A percentile compares a stretch with the other conserved stretches of the same genome.
Conservation (phyloP, 2,888 invertebrate genomes). For the Amphipyra berbera region DNA sequence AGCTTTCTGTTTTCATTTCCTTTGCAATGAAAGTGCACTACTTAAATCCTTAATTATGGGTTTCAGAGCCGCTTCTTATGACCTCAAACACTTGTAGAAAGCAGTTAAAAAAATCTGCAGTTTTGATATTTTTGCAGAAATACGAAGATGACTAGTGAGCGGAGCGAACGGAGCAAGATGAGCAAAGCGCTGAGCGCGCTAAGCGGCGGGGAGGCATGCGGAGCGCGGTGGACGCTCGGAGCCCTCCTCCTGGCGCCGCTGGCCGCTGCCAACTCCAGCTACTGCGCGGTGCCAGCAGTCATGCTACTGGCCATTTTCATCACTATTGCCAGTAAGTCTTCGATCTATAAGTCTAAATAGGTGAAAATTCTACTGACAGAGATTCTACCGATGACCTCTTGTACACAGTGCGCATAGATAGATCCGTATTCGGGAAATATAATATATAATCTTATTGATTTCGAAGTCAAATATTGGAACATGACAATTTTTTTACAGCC, state of each 20-base stretch:
- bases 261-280: slow-evolving; percentile 90
- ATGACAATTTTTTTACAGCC: slow-evolving; percentile 63
- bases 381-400: no score
- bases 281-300: slow-evolving; percentile 89
- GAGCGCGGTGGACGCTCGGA: slow-evolving; percentile 90
- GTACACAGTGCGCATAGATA: no score
- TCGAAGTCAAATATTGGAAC: background rate
- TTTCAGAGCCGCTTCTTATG: no score
- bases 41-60: no score
- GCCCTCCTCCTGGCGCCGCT: slow-evolving; percentile 89
- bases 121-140: slow-evolving; percentile 28
- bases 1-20: no score
- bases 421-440: no score
- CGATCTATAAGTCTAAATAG: no score
- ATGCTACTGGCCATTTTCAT: slow-evolving; percentile 86
- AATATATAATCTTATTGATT: no score
- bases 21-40: no score
- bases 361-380: no score
- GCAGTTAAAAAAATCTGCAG: no score
- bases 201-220: slow-evolving; percentile 80
- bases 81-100: no score
- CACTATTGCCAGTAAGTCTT: slow-evolving; percentile 86
- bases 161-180: slow-evolving; percentile 67
- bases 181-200: slow-evolving; percentile 73
- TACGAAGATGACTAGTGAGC: slow-evolving; percentile 70